phyloP scores from a whole-genome alignment of 1,140 invertebrate genomes.

The Euwallacea fornicatus region DNA sequence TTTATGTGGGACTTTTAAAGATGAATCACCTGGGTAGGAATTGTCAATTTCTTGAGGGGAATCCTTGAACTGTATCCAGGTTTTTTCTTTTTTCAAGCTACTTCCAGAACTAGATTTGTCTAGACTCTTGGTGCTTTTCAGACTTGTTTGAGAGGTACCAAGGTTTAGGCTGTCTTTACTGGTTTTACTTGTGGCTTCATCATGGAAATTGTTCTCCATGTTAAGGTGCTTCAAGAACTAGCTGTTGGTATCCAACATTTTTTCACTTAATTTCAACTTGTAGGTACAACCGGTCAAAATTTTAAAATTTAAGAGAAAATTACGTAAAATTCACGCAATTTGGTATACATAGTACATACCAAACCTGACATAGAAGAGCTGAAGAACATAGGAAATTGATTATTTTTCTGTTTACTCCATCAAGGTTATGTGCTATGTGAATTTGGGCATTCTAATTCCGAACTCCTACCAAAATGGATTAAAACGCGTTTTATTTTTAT shows the following conservation, averaged over 20 bases:
- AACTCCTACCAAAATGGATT: not conserved
- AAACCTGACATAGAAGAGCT: not conserved
- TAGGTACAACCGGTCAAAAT: no score
- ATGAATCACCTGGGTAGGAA: constrained; percentile 46
- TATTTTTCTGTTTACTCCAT: constrained; percentile 32
- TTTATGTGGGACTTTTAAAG: constrained; percentile 65
- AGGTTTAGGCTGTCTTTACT: constrained; percentile 51
- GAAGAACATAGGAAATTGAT: constrained; percentile 26
- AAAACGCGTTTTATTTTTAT: no score
- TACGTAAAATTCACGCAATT: no score
- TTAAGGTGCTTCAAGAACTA: constrained; percentile 9
- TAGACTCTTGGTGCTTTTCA: constrained; percentile 50
- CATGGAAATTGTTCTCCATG: constrained; percentile 42
- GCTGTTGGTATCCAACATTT: constrained; percentile 15
- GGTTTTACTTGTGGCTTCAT: constrained; percentile 40
- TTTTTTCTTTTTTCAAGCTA: constrained; percentile 51
- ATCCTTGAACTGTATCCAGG: constrained; percentile 50
- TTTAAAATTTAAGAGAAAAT: no score
- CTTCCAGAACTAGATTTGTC: constrained; percentile 47
- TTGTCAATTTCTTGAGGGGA: constrained; percentile 46
- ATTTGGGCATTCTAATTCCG: no score
- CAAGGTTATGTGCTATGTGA: constrained; percentile 22
- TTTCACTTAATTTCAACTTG: not conserved
- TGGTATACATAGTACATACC: no score
- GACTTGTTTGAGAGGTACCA: constrained; percentile 46